Conservation (phyloP, 2,888 invertebrate species). For the Melieria picta region DNA sequence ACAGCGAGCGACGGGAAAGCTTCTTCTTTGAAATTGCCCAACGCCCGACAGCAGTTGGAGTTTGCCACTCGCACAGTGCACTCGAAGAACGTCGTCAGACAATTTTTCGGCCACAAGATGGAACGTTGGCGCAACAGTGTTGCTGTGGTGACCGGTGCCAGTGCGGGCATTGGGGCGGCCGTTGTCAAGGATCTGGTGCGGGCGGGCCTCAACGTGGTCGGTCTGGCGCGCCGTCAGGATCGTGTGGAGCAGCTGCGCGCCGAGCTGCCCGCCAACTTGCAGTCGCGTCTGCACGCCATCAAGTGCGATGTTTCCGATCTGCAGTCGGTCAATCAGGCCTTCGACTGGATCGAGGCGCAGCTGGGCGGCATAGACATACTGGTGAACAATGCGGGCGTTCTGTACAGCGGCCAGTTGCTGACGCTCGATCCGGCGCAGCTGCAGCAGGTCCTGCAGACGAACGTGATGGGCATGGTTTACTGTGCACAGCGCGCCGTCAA, state of each 20-base stretch:
- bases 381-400: constrained; percentile 69
- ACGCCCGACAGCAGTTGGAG: too few relatives aligned
- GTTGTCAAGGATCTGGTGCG: constrained; percentile 65
- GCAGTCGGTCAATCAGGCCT: constrained; percentile 69
- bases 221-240: constrained; percentile 68
- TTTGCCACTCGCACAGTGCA: too few relatives aligned
- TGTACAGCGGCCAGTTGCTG: constrained; percentile 46
- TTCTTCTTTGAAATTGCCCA: too few relatives aligned
- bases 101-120: constrained; percentile 54
- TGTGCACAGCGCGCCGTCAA: constrained; percentile 68
- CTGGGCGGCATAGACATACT: constrained; percentile 70
- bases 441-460: constrained; percentile 66
- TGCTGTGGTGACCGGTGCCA: constrained; percentile 74
- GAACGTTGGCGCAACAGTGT: constrained; percentile 72
- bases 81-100: too few relatives aligned
- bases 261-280: constrained; percentile 45
- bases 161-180: constrained; percentile 71
- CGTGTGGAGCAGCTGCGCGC: constrained; percentile 61
- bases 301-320: constrained; percentile 69
- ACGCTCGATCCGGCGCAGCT: constrained; percentile 46
- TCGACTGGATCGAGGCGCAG: constrained; percentile 67
- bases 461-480: constrained; percentile 66
- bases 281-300: constrained; percentile 57
- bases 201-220: constrained; percentile 69
- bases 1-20: too few relatives aligned